Base-by-base conservation (phyloP, 2,797 vertebrate species). In the Otus scops region DNA sequence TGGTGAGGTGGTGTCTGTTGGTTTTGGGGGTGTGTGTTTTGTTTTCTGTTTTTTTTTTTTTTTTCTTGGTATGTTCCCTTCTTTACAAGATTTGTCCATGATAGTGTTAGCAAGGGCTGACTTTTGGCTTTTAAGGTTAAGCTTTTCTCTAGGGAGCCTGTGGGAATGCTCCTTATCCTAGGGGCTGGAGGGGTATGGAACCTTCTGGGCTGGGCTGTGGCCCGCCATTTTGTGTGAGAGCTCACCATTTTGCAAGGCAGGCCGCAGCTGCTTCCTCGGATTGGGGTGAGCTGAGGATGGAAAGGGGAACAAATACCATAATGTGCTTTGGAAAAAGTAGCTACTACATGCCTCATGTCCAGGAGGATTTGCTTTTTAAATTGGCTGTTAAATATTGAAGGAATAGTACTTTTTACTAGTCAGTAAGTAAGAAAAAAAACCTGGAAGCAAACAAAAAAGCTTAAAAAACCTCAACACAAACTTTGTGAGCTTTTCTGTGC, bases 41-140 rank as follows among this genome's bases (percentile, higher is more conserved):
- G 43, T 15, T 22, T 20, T 6, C 11, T 10, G 2, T 10, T 13
- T 11, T 4, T 10, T 10, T 28, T 9, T 11, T 10, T 10, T 24
- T 11, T 2, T 7, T 8, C 8, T 23, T 13, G 14, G 15, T 4
- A 2, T 26, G 4, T 28, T 21, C 1, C 2, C 2, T 61, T 1
- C 4, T 7, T 57, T 8, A 4, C 4, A 28, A 34, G 6, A 12
- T 0, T 30, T 59, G 3, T 13, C 32, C 0, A 0, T 2, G 4
- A 10, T 0, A 0, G 1, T 3, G 3, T 23, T 77, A 9, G 16
- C 0, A 1, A 38, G 51, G 19, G 17, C 2, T 28, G 34, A 6
- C 0, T 50, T 70, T 3, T 48, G 20, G 9, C 19, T 50, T 2
- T 10, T 32, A 11, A 7, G 20, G 10, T 10, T 15, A 10, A 15